Evolutionary conservation across 2,797 vertebrate species (phyloP).

Genomic region (Pangasius djambal): DNA sequence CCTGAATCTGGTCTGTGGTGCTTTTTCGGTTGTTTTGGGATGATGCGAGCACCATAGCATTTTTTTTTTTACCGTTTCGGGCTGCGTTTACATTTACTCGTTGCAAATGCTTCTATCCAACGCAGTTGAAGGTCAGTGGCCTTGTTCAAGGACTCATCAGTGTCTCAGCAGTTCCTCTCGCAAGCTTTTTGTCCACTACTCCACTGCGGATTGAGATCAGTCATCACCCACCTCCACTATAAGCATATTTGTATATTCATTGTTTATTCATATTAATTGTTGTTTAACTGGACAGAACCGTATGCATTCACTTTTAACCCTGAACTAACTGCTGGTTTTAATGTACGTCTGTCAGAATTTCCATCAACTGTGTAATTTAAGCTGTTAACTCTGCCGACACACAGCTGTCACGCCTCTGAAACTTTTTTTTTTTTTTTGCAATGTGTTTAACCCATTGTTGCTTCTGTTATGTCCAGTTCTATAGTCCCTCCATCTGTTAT

Average conservation of each 20-base stretch:
- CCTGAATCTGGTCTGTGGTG: background rate
- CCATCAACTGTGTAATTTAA: background rate
- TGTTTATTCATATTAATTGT: background rate
- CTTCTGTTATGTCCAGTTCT: slow-evolving; percentile 26
- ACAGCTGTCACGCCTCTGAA: background rate
- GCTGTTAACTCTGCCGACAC: background rate
- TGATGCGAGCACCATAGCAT: background rate
- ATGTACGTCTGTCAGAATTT: background rate
- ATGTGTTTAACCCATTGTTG: background rate
- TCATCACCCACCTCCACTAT: background rate
- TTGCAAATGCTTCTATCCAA: background rate
- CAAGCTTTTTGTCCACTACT: background rate
- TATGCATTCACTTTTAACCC: background rate
- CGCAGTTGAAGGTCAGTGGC: background rate
- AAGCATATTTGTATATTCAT: background rate
- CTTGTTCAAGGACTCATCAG: background rate
- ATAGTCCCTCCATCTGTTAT: slow-evolving; percentile 26
- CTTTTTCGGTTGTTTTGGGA: background rate
- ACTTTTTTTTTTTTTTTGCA: background rate
- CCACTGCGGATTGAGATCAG: background rate
- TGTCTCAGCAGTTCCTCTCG: background rate
- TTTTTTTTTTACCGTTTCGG: background rate
- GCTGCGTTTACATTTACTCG: background rate
- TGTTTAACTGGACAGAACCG: background rate
- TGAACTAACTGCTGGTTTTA: background rate